Conservation (phyloP, 2,888 invertebrate genomes). For the Diloba caeruleocephala region DNA sequence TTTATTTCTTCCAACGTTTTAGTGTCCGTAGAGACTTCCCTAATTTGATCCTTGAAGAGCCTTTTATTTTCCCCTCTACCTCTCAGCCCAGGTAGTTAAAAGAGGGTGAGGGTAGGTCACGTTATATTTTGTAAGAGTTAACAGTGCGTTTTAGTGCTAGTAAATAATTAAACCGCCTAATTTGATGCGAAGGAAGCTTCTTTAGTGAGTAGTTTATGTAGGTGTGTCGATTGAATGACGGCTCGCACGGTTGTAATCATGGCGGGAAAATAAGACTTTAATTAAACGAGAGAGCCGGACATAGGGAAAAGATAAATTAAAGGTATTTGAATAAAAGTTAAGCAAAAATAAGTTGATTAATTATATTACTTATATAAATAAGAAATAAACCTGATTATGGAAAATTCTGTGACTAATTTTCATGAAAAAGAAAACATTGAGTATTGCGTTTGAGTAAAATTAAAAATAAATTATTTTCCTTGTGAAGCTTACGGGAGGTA, state of each 20-base stretch:
- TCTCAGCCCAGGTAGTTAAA: conserved; percentile 50
- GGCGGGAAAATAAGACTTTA: conserved; percentile 39
- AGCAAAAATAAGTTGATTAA: no score
- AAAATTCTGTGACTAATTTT: no score
- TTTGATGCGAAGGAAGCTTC: conserved; percentile 83
- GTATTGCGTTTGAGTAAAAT: no score
- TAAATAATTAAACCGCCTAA: conserved; percentile 87
- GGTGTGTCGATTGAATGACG: conserved; percentile 75
- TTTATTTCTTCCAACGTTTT: conserved; percentile 83
- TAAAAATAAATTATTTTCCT: no score
- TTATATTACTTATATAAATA: no score
- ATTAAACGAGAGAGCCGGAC: conserved; percentile 28
- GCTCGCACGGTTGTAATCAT: conserved; percentile 61
- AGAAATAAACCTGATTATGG: no score
- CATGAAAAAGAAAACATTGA: no score
- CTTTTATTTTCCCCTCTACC: conserved; percentile 59
- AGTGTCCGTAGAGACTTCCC: conserved; percentile 74
- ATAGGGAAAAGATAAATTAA: no score
- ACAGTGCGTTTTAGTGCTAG: conserved; percentile 83
- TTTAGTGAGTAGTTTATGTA: conserved; percentile 77
- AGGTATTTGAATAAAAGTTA: no score
- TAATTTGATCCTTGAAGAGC: conserved; percentile 72
- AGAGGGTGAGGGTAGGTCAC: conserved; percentile 69
- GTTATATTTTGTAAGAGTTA: conserved; percentile 69
- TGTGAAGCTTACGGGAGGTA: no score